A percentile compares a stretch with the other conserved stretches of the same genome.
These are phyloP conservation scores for Leuciscus waleckii DNA, from an alignment of 2,797 vertebrate species.

Conservation along the genomic window DNA sequence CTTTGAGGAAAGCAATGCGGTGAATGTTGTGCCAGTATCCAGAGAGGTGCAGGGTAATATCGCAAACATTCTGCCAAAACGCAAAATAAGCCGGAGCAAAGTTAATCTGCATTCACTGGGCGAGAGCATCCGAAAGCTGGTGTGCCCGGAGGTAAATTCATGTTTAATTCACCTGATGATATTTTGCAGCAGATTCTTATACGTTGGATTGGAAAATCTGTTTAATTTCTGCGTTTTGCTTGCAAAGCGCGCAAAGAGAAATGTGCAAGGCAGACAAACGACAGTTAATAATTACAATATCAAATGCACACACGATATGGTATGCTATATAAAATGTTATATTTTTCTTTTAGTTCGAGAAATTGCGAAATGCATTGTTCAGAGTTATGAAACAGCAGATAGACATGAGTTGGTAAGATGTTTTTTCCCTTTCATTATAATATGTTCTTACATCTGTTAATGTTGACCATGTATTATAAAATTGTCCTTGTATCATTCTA, in stretches of 20 bases:
- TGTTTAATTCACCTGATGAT: neutral
- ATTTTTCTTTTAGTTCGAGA: conserved; percentile 84
- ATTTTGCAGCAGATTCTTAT: conserved; percentile 6
- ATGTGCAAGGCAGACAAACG: neutral
- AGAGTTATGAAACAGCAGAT: conserved; percentile 84
- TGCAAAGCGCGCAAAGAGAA: conserved; percentile 11
- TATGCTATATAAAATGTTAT: neutral
- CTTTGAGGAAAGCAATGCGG: conserved; percentile 74
- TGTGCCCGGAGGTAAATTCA: conserved; percentile 91
- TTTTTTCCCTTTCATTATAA: neutral
- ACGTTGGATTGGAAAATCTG: neutral
- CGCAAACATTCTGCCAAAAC: conserved; percentile 77
- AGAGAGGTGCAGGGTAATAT: conserved; percentile 80
- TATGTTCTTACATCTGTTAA: neutral
- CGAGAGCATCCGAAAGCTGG: conserved; percentile 93
- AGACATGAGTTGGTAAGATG: conserved; percentile 84
- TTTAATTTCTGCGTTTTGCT: neutral
- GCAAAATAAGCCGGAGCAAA: conserved; percentile 87
- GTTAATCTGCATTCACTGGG: conserved; percentile 95
- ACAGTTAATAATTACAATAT: neutral
- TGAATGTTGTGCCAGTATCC: conserved; percentile 78
- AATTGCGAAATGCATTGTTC: conserved; percentile 88
- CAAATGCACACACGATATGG: neutral
- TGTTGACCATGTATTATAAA: neutral
- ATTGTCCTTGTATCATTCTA: neutral